Base-by-base conservation (phyloP, 2,888 invertebrate genomes). In the Acronicta alni region DNA sequence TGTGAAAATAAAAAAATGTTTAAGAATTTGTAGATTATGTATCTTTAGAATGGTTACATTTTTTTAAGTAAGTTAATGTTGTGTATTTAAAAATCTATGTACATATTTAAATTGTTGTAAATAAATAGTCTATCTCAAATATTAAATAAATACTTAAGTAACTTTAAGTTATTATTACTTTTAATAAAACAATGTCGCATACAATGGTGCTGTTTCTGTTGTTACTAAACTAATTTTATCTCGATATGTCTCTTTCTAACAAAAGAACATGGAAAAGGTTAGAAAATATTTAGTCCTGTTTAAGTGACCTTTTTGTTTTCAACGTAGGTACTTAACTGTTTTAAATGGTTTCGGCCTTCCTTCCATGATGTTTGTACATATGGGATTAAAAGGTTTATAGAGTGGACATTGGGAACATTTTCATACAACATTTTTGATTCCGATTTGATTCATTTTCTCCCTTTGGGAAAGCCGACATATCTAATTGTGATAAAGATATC, bases 81-180 rank as follows among this genome's bases (percentile, higher is more conserved):
- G 87, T 89, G 85, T 87, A 88, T 86, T 76, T 85, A 82, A 86
- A 86, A 87, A 88, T 89, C 82, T 90, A 86, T 88, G 92, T 92
- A 92, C 85, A 86, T 91, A 90, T 84, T 87, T 86, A 87, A 89
- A 89, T 92, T 91, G 89, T 91, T 92, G 92, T 93, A 92, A 91
- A 92, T 93, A 91, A 85, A 92, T 91, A 91, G 91, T 91, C 83
- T 91, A 93, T 90, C 81, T 87, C 83, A 84, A 86, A 83, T 82
- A 84, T 86, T 83, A 85, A 78, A 80, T 83, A 83, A 74, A 60
- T 75, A n/a, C n/a, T n/a, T n/a, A 77, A 71, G 75, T 70, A 72
- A 68, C 48, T 56, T 73, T 72, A 75, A 68, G 72, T 72, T 76
- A 70, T 61, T 62, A 57, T 60, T 12, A 30, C 30, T 23, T 5